These are phyloP conservation scores for Chrysolina americana DNA, from an alignment of 2,888 invertebrate species.

Conservation along the genomic window DNA sequence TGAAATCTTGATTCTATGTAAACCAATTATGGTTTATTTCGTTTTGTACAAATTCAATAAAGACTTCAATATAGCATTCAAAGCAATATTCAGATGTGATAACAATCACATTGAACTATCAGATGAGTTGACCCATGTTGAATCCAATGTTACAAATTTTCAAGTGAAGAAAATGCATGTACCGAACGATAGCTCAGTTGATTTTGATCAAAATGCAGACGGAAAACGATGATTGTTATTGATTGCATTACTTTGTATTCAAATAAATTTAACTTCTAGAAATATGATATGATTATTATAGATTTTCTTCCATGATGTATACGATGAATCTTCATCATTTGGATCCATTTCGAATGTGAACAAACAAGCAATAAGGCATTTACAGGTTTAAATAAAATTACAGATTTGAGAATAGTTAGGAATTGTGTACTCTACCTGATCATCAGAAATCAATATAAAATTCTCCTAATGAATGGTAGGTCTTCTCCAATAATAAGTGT, in stretches of 20 bases:
- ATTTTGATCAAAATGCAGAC: not conserved
- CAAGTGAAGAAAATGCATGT: not conserved
- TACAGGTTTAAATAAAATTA: too few species aligned
- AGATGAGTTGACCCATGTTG: slow-evolving; percentile 28
- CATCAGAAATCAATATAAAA: too few species aligned
- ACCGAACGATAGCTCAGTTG: not conserved
- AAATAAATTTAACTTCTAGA: not conserved
- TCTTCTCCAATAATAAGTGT: too few species aligned
- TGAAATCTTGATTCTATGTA: slow-evolving; percentile 22
- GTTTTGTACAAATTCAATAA: slow-evolving; percentile 34
- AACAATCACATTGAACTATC: not conserved
- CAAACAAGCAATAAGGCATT: too few species aligned
- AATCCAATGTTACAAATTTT: not conserved
- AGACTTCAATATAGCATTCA: slow-evolving; percentile 35
- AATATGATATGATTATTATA: too few species aligned
- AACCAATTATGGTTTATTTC: slow-evolving; percentile 26
- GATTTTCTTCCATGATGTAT: too few species aligned
- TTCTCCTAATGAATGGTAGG: too few species aligned
- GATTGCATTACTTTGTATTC: not conserved
- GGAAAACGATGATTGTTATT: not conserved
- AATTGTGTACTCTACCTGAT: too few species aligned
- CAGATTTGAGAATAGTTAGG: too few species aligned
- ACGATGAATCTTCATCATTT: too few species aligned
- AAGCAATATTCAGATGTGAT: not conserved
- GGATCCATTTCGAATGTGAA: too few species aligned